Base-by-base conservation (phyloP, 2,797 vertebrate genomes). In the Anguilla marmorata region DNA sequence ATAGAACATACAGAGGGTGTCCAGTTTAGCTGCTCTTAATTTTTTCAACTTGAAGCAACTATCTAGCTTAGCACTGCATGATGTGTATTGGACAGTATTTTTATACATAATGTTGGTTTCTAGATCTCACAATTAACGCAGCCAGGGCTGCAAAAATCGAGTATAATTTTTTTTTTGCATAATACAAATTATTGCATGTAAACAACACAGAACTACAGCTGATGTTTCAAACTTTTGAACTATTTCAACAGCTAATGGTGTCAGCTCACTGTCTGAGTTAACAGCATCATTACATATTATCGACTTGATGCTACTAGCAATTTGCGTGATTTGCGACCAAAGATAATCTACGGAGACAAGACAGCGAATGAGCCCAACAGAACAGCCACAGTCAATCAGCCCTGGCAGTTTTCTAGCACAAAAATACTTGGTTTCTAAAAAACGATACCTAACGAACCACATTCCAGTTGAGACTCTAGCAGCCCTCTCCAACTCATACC, bases 341-440 rank as follows among this genome's bases (percentile, higher is more conserved):
- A 72, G 72, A 84, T 41, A 1, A 6, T 48, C 52, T 41, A 74
- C 37, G 41, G 41, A 60, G 72, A 79, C 1, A 37, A 48, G 56
- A 41, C 58, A 37, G 33, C 21, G 41, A n/a, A 27, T 76, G 84
- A 85, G 66, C 30, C 19, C 66, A 79, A 52, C 33, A 50, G 56
- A n/a, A 1, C 45, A 84, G 37, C 14, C 80, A 80, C 37, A 60
- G 82, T 69, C 80, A 84, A 11, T 37, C 8, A 66, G 37, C 21
- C 45, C 21, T 16, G 52, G 24, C 79, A n/a, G 19, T 50, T 80
- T 80, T 72, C 37, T 50, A 37, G 27, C 33, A 45, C 86, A 85
- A 58, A 66, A 88, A 88, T 85, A 74, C 37, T 79, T 63, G 72
- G 84, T 79, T 48, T 5, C 30, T 24, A 88, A 85, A 56, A 16